phyloP scores from a whole-genome alignment of 35 echinoderm and acorn worm genomes.

The Heliocidaris erythrogramma region DNA sequence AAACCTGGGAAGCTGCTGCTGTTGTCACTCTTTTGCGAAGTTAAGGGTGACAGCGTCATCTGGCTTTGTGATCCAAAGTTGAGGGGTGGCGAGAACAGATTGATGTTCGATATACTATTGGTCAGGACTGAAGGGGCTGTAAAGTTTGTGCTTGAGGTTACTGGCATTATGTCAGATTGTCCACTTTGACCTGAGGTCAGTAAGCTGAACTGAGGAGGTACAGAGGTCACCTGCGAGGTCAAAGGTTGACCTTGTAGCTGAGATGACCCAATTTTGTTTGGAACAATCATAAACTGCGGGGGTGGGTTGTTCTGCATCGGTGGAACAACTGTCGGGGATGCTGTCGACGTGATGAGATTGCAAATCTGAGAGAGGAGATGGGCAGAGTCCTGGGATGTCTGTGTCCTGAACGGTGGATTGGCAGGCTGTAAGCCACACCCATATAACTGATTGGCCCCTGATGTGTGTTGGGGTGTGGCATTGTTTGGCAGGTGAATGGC shows the following conservation, averaged over 20 bases:
- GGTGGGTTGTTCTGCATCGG: not conserved
- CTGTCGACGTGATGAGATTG: not conserved
- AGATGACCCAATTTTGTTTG: not conserved
- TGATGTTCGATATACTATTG: not conserved
- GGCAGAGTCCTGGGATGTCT: not conserved
- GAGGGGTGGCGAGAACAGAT: not conserved
- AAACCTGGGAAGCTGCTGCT: not conserved
- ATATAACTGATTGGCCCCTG: not conserved
- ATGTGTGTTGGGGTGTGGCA: not conserved
- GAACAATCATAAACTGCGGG: not conserved
- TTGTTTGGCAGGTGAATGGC: constrained; percentile 32
- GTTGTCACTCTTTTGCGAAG: not conserved
- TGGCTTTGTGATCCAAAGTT: not conserved
- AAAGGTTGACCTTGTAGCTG: not conserved
- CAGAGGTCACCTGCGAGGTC: not conserved
- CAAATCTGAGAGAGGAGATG: not conserved
- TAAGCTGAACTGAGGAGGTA: not conserved
- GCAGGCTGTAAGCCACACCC: not conserved
- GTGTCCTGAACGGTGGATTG: not conserved
- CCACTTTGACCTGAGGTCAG: not conserved
- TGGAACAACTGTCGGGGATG: not conserved
- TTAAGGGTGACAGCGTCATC: constrained; percentile 1
- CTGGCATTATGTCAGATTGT: not conserved
- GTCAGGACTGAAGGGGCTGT: not conserved
- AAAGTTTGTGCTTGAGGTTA: not conserved